These are phyloP conservation scores for Drosophila lacertosa DNA, from an alignment of 1,140 invertebrate species.

Conservation along the genomic window DNA sequence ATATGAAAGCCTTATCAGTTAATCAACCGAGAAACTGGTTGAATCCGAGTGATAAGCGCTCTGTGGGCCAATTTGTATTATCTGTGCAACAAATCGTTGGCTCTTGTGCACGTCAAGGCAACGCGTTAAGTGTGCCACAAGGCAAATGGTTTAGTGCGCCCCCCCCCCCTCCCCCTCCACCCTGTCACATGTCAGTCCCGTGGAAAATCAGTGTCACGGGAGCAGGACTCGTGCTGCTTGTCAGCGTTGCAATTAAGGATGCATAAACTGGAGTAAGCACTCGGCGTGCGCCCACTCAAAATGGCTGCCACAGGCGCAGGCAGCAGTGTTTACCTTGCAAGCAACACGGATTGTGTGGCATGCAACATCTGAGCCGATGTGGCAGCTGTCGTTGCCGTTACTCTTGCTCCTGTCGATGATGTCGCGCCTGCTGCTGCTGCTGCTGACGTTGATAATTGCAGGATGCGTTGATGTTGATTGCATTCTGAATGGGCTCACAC, in stretches of 20 bases:
- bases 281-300: conserved; percentile 55
- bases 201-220: conserved; percentile 78
- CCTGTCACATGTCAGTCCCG: not conserved
- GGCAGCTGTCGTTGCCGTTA: conserved; percentile 13
- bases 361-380: conserved; percentile 28
- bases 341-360: conserved; percentile 11
- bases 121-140: conserved; percentile 39
- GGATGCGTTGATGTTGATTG: conserved; percentile 79
- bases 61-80: conserved; percentile 54
- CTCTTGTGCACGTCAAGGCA: conserved; percentile 58
- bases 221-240: conserved; percentile 58
- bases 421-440: conserved; percentile 23
- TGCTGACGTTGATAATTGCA: conserved; percentile 77
- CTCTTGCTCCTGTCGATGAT: conserved; percentile 13
- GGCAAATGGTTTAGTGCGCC: conserved; percentile 14
- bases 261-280: conserved; percentile 79
- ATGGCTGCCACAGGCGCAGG: conserved; percentile 13
- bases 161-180: conserved; percentile 20
- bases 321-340: conserved; percentile 48
- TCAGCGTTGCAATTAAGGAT: conserved; percentile 75
- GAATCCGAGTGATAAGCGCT: not conserved
- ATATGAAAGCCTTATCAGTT: not conserved
- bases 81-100: conserved; percentile 53
- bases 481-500: conserved; percentile 62
- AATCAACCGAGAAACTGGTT: not conserved